Conservation (phyloP, 2,797 vertebrate genomes). For the Lepidocolaptes lacrymiger region DNA sequence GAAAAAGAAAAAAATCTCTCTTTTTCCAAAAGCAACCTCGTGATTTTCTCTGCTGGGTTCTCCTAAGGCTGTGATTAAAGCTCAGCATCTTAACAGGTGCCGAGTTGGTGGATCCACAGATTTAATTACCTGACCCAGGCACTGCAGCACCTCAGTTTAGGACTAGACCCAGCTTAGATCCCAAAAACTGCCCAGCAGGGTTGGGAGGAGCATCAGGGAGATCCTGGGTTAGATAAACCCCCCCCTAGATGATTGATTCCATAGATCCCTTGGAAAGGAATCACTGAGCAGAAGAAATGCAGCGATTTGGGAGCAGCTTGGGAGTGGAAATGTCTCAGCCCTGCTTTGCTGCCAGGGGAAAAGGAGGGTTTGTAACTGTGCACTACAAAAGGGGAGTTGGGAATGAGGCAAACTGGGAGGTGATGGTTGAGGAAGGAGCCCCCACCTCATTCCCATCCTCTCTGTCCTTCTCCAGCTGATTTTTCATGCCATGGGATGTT, state of each 20-base stretch:
- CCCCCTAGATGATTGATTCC: neutral
- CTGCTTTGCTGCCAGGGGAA: neutral
- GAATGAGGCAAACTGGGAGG: neutral
- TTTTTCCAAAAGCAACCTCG: neutral
- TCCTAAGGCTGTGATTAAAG: neutral
- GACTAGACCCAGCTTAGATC: no score
- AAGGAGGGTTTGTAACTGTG: accelerated
- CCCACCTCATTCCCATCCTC: neutral
- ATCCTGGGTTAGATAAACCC: neutral
- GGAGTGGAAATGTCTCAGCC: neutral
- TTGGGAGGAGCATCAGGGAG: neutral
- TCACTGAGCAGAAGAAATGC: accelerated
- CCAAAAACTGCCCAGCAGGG: neutral
- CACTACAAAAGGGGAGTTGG: accelerated
- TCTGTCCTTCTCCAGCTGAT: neutral
- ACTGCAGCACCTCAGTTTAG: neutral
- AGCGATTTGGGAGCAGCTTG: neutral
- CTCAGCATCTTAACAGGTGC: neutral
- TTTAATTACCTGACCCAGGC: neutral
- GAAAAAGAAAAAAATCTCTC: neutral
- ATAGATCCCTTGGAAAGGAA: neutral
- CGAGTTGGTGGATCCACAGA: neutral
- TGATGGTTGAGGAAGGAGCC: neutral
- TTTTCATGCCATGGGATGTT: no score
- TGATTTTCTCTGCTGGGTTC: neutral